These are phyloP conservation scores for Furcula furcula DNA, from an alignment of 2,888 invertebrate species.

Conservation along the genomic window DNA sequence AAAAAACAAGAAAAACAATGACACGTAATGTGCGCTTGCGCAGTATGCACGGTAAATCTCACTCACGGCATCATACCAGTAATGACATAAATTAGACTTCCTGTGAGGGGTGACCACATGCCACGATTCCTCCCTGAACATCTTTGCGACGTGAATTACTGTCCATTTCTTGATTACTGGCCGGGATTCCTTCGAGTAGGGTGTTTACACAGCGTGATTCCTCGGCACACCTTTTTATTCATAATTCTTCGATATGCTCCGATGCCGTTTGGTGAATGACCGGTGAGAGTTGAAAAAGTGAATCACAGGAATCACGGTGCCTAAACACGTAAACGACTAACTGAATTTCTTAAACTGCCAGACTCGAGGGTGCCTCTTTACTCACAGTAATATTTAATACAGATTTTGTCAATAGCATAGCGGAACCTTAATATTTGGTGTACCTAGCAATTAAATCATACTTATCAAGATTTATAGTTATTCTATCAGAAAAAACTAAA, in stretches of 20 bases:
- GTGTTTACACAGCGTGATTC: conserved; percentile 74
- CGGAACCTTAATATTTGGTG: no score
- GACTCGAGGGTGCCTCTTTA: conserved; percentile 21
- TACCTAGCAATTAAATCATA: no score
- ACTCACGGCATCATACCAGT: conserved; percentile 35
- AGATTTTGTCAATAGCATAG: no score
- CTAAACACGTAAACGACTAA: conserved; percentile 56
- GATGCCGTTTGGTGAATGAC: conserved; percentile 74
- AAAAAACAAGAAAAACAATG: conserved; percentile 27
- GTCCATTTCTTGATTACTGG: conserved; percentile 46
- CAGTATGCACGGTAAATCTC: conserved; percentile 27
- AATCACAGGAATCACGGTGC: conserved; percentile 77
- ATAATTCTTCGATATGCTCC: conserved; percentile 67
- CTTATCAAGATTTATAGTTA: no score
- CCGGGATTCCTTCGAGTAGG: conserved; percentile 51
- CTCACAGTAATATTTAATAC: no score
- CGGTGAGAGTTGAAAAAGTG: conserved; percentile 69
- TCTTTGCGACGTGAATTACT: conserved; percentile 44
- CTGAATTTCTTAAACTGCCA: conserved; percentile 50
- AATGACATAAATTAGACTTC: conserved; percentile 54
- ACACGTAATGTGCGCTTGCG: conserved; percentile 26
- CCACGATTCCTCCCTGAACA: conserved; percentile 52
- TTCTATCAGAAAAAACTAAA: no score
- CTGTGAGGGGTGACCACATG: conserved; percentile 62
- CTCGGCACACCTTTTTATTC: conserved; percentile 74